These are phyloP conservation scores for Montipora capricornis DNA, from an alignment of 64 coral and sea anemone species.

Conservation along the genomic window DNA sequence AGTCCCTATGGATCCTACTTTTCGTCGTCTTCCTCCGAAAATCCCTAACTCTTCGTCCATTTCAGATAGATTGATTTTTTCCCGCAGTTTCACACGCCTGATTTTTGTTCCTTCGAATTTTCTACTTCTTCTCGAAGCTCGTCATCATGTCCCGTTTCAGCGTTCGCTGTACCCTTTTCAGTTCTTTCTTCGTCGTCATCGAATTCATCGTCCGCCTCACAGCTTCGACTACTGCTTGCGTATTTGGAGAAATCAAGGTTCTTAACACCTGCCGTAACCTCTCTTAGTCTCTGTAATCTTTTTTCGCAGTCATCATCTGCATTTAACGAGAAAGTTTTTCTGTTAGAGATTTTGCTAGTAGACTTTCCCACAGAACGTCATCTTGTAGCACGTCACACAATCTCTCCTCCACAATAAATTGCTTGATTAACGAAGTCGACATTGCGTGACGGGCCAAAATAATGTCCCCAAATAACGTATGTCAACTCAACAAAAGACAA, in stretches of 20 bases:
- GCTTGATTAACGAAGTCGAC: too few relatives aligned
- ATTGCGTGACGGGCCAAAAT: too few relatives aligned
- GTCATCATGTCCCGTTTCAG: not conserved
- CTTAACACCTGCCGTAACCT: conserved; percentile 15
- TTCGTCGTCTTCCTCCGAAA: not conserved
- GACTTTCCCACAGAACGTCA: too few relatives aligned
- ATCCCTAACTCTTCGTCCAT: not conserved
- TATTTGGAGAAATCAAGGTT: conserved; percentile 66
- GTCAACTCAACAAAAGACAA: too few relatives aligned
- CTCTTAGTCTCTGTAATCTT: conserved; percentile 51
- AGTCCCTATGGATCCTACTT: not conserved
- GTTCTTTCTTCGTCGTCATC: conserved; percentile 61
- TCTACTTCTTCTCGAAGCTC: not conserved
- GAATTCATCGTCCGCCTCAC: conserved; percentile 92
- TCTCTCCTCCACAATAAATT: too few relatives aligned
- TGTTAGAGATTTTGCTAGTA: not conserved
- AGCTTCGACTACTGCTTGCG: conserved; percentile 88
- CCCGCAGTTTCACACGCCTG: not conserved
- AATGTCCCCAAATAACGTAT: too few relatives aligned
- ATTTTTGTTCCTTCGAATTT: not conserved
- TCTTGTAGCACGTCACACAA: too few relatives aligned
- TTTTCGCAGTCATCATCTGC: conserved; percentile 35
- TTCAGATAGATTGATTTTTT: not conserved
- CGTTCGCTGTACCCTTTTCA: not conserved
- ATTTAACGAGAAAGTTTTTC: not conserved